These are phyloP conservation scores for Sericinus montela DNA, from an alignment of 2,888 invertebrate genomes.

Conservation along the genomic window DNA sequence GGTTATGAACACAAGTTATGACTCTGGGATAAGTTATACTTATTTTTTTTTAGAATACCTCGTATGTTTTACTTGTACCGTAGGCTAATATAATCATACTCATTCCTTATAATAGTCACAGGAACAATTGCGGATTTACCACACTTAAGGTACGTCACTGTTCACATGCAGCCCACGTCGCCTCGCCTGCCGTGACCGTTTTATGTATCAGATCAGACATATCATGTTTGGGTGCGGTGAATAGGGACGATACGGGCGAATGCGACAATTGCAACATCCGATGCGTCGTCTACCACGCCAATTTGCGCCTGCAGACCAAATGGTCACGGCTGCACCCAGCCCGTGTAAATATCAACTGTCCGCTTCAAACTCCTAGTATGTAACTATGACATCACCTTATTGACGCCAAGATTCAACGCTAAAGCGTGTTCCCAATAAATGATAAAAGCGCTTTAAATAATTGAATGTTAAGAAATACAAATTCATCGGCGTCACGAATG, in stretches of 20 bases:
- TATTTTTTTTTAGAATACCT: too few species aligned
- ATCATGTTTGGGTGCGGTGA: conserved; percentile 38
- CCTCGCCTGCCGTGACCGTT: not conserved
- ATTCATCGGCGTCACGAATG: conserved; percentile 24
- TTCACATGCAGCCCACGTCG: not conserved
- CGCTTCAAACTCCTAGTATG: conserved; percentile 27
- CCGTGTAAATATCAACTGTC: conserved; percentile 32
- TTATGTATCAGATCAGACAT: conserved; percentile 15
- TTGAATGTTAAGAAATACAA: conserved; percentile 13
- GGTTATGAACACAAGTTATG: too few species aligned
- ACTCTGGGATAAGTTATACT: too few species aligned
- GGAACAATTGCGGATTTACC: too few species aligned
- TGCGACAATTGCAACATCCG: conserved; percentile 63
- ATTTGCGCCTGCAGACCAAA: conserved; percentile 48
- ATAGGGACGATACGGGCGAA: conserved; percentile 22
- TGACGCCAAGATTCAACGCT: conserved; percentile 38
- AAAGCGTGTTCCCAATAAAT: not conserved
- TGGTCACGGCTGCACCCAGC: conserved; percentile 34
- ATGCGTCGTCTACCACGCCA: conserved; percentile 62
- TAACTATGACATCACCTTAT: conserved; percentile 58
- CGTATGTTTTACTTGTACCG: too few species aligned
- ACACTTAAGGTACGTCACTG: too few species aligned
- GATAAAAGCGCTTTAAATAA: conserved; percentile 28
- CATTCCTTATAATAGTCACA: too few species aligned
- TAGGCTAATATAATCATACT: too few species aligned